Evolutionary conservation across 2,888 invertebrate species (phyloP).

Genomic region (Pachliopta kotzebuea): DNA sequence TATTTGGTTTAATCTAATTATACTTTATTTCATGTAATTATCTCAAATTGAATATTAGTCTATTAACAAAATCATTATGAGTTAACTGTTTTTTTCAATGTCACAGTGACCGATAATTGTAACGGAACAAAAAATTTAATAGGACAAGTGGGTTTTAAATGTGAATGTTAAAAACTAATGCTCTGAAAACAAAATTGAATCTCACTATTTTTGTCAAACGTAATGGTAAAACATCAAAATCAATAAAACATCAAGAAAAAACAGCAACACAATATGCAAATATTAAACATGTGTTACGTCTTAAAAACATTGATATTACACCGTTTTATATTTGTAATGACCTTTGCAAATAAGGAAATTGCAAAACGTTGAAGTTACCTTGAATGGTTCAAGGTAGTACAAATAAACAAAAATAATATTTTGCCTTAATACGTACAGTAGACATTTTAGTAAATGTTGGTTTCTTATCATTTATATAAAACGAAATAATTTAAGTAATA

Average conservation of each 20-base stretch:
- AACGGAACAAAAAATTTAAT: neutral
- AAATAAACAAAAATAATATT: neutral
- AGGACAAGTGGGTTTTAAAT: neutral
- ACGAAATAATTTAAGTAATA: neutral
- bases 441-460: no score
- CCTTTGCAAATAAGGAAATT: slow-evolving; percentile 17
- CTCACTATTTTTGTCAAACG: no score
- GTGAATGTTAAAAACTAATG: no score
- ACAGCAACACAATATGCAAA: no score
- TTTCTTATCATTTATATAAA: no score
- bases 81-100: neutral
- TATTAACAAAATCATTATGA: neutral
- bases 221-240: no score
- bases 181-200: no score
- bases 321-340: slow-evolving; percentile 12
- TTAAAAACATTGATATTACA: neutral
- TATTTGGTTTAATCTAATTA: neutral
- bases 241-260: no score
- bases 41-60: neutral
- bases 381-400: slow-evolving; percentile 1
- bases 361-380: neutral
- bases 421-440: neutral
- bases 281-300: neutral
- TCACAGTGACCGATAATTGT: neutral
- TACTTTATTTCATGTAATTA: neutral